Conservation (phyloP, 2,113 vertebrate genomes). For the Nycticebus coucang region DNA sequence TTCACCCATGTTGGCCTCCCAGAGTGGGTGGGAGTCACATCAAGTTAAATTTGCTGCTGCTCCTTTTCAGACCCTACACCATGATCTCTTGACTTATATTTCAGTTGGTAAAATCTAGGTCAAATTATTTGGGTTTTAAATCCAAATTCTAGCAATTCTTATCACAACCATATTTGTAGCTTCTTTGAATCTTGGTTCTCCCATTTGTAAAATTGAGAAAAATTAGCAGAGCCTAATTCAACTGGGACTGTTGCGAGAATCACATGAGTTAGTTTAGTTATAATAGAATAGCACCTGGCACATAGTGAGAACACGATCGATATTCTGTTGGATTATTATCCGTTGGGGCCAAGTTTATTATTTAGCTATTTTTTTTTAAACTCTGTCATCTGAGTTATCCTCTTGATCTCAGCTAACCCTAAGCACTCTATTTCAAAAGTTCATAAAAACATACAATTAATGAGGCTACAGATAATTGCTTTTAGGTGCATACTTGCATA, state of each 20-base stretch:
- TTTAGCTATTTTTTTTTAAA: neutral
- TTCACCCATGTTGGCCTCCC: too few species aligned
- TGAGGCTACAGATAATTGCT: neutral
- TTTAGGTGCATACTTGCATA: neutral
- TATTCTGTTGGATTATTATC: neutral
- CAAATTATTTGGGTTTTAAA: neutral
- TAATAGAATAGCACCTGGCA: neutral
- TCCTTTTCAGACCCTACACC: neutral
- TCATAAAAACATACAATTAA: neutral
- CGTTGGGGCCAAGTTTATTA: neutral
- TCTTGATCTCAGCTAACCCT: neutral
- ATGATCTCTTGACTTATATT: neutral
- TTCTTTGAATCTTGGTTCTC: neutral
- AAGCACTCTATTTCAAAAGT: neutral
- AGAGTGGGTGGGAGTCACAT: neutral
- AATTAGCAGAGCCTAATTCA: neutral
- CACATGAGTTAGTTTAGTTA: neutral
- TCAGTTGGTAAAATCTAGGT: neutral
- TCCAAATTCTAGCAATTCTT: neutral
- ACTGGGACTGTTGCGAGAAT: neutral
- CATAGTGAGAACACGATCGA: neutral
- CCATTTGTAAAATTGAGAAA: neutral
- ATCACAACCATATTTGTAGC: neutral
- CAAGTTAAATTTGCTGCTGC: neutral
- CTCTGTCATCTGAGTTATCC: neutral